Conservation (phyloP, 2,888 invertebrate genomes). For the Leptopterna dolabrata region DNA sequence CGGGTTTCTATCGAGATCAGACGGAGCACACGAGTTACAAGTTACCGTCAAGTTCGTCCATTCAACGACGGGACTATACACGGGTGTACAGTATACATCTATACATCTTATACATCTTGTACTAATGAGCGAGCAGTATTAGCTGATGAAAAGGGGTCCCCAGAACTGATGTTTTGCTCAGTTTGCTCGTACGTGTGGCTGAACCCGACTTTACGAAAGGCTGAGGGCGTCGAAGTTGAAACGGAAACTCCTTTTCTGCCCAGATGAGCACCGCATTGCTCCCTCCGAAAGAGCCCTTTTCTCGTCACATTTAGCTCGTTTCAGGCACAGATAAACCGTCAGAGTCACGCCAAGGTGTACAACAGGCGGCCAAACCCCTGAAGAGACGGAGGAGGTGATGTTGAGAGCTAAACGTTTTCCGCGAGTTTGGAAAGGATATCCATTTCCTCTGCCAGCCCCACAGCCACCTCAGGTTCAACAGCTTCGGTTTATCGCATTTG, state of each 20-base stretch:
- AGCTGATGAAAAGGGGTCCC: no score
- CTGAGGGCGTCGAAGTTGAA: background rate
- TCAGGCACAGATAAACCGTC: background rate
- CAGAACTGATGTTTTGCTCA: no score
- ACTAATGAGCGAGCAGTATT: no score
- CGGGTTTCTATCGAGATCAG: no score
- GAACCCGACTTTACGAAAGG: background rate
- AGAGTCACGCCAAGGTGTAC: background rate
- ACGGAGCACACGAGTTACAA: no score
- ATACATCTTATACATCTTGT: no score
- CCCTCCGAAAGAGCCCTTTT: background rate
- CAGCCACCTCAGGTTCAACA: background rate
- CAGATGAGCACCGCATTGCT: background rate
- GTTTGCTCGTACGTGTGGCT: background rate
- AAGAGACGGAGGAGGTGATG: no score
- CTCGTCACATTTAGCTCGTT: background rate
- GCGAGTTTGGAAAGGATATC: background rate
- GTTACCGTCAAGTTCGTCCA: no score
- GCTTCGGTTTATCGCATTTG: background rate
- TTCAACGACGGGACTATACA: no score
- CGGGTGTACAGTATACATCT: background rate
- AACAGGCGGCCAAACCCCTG: background rate
- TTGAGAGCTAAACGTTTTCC: background rate
- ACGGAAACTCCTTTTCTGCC: background rate
- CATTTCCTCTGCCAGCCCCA: background rate